A percentile compares a stretch with the other conserved stretches of the same genome.
These are phyloP conservation scores for Dynastes grantii DNA, from an alignment of 2,888 invertebrate species.

Conservation along the genomic window DNA sequence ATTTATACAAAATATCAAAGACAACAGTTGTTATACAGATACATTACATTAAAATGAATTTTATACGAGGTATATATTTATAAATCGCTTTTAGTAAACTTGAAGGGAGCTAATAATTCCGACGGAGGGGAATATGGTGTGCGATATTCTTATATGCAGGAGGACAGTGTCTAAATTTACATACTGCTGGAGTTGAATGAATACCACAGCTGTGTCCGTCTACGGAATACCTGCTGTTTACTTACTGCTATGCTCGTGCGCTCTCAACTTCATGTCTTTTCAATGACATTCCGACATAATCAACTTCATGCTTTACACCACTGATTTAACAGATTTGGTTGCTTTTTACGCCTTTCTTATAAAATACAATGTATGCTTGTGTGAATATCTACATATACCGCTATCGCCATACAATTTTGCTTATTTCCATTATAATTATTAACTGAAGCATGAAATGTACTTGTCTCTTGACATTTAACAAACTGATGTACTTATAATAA, in stretches of 20 bases:
- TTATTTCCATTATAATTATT: too few species aligned
- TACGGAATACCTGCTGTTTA: slow-evolving; percentile 49
- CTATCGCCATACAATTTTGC: too few species aligned
- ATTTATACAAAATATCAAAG: slow-evolving; percentile 53
- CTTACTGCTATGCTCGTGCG: slow-evolving; percentile 38
- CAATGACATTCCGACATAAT: slow-evolving; percentile 60
- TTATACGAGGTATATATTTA: slow-evolving; percentile 52
- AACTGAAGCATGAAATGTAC: too few species aligned
- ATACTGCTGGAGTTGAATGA: slow-evolving; percentile 58
- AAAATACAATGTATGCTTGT: slow-evolving; percentile 23
- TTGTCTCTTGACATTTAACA: too few species aligned
- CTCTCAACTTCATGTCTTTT: slow-evolving; percentile 54
- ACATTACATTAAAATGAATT: slow-evolving; percentile 52
- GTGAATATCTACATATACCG: too few species aligned
- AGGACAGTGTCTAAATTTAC: slow-evolving; percentile 59
- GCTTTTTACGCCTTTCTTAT: slow-evolving; percentile 22
- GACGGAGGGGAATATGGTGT: slow-evolving; percentile 54
- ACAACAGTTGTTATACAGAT: slow-evolving; percentile 54
- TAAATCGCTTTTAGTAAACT: slow-evolving; percentile 46
- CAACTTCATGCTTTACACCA: slow-evolving; percentile 52
- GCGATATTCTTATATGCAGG: slow-evolving; percentile 58
- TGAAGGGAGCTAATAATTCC: slow-evolving; percentile 57
- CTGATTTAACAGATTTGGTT: slow-evolving; percentile 37
- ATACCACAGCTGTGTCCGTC: slow-evolving; percentile 59
- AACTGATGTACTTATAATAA: too few species aligned